phyloP scores from a whole-genome alignment of 1,140 invertebrate genomes.

The Uloborus diversus region DNA sequence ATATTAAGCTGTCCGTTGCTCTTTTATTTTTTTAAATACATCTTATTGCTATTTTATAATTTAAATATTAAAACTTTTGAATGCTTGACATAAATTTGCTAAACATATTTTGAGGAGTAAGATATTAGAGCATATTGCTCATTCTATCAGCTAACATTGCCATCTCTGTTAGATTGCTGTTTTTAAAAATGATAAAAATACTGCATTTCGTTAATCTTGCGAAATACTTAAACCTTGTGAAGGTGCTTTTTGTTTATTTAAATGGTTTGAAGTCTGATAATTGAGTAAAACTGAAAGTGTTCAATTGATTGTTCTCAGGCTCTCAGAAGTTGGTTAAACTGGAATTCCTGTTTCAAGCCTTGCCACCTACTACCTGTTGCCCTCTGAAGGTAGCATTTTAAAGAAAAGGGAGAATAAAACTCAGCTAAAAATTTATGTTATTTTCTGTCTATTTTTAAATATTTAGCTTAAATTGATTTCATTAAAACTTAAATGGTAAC shows the following conservation, averaged over 20 bases:
- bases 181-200: neutral
- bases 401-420: neutral
- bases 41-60: neutral
- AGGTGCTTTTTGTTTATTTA: neutral
- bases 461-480: neutral
- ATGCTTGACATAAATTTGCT: too few relatives aligned
- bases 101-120: neutral
- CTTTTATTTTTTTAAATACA: neutral
- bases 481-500: neutral
- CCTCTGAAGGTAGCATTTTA: conserved; percentile 32
- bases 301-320: conserved; percentile 49
- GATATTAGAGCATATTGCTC: too few relatives aligned
- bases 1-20: neutral
- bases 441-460: conserved; percentile 3
- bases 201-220: neutral
- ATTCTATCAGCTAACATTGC: neutral
- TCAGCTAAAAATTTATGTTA: conserved; percentile 21
- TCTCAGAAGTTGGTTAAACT: conserved; percentile 10
- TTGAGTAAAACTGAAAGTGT: conserved; percentile 2
- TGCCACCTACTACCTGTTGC: neutral
- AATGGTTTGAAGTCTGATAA: neutral
- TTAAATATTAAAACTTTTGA: too few relatives aligned
- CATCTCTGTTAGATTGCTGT: too few relatives aligned
- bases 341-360: neutral
- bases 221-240: neutral